Evolutionary conservation across 2,888 invertebrate species (phyloP).

Genomic region (Acanthacorydalis orientalis): DNA sequence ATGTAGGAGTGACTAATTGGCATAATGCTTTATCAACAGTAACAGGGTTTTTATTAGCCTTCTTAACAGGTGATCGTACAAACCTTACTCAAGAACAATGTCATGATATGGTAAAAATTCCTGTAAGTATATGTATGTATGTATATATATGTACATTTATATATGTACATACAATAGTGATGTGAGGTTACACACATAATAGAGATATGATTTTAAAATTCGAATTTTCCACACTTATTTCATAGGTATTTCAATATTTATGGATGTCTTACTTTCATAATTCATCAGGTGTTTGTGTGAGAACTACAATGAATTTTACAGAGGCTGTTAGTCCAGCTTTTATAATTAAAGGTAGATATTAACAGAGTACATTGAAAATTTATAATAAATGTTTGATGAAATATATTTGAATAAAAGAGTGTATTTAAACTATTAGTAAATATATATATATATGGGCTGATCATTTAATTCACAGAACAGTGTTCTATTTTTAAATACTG

Average conservation of each 20-base stretch:
- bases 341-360: constrained; percentile 39
- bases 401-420: too few species aligned
- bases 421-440: too few species aligned
- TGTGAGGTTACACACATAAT: too few species aligned
- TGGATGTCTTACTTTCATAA: constrained; percentile 48
- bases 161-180: too few species aligned
- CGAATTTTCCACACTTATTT: constrained; percentile 1
- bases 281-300: constrained; percentile 49
- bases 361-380: not conserved
- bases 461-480: too few species aligned
- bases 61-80: constrained; percentile 36
- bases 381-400: not conserved
- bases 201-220: too few species aligned
- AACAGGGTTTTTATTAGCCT: constrained; percentile 41
- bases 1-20: constrained; percentile 41
- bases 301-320: constrained; percentile 56
- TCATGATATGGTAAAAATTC: constrained; percentile 21
- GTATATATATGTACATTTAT: not conserved
- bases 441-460: too few species aligned
- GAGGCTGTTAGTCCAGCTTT: constrained; percentile 74
- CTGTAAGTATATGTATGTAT: constrained; percentile 16
- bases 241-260: constrained; percentile 22
- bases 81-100: constrained; percentile 27
- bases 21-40: constrained; percentile 33
- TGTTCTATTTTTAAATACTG: too few species aligned